Percentiles rank a stretch among this genome's conserved stretches.
Evolutionary conservation across 2,888 invertebrate species (phyloP).

Genomic region (Scaptomyza caliginosa): DNA sequence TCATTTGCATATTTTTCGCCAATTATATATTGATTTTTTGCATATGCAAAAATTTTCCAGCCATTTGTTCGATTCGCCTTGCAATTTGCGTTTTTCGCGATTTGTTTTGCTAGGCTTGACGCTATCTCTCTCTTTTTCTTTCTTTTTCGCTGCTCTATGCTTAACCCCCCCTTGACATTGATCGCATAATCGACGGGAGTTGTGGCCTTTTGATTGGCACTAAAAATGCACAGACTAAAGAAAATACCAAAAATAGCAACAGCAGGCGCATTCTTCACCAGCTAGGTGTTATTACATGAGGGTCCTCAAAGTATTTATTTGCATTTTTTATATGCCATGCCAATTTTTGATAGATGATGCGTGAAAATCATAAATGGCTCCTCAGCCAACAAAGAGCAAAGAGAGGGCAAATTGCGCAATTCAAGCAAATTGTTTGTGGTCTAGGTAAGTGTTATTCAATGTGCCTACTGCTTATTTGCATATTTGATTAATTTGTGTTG

Average conservation of each 20-base stretch:
- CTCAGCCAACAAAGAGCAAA: background rate
- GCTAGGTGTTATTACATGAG: slow-evolving; percentile 37
- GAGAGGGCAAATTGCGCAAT: slow-evolving; percentile 21
- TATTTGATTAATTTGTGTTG: slow-evolving; percentile 77
- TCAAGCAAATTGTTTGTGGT: slow-evolving; percentile 32
- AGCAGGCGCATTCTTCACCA: slow-evolving; percentile 25
- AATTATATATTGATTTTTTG: slow-evolving; percentile 63
- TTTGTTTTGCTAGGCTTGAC: slow-evolving; percentile 62
- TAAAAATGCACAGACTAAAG: slow-evolving; percentile 15
- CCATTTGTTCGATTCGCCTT: slow-evolving; percentile 60
- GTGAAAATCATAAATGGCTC: slow-evolving; percentile 57
- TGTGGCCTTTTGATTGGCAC: slow-evolving; percentile 57
- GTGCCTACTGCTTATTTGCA: slow-evolving; percentile 67
- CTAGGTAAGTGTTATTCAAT: slow-evolving; percentile 38
- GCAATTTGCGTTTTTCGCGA: slow-evolving; percentile 77
- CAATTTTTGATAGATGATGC: slow-evolving; percentile 77
- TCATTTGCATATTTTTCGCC: slow-evolving; percentile 76
- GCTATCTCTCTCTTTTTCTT: background rate
- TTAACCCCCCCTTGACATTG: slow-evolving; percentile 52
- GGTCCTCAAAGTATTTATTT: slow-evolving; percentile 48
- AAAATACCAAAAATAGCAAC: slow-evolving; percentile 32
- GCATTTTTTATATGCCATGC: slow-evolving; percentile 64
- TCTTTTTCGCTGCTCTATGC: no score
- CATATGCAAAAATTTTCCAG: slow-evolving; percentile 62
- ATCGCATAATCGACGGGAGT: slow-evolving; percentile 74